Evolutionary conservation across 2,113 vertebrate genomes (phyloP), one percentile per base, ranked within the genome.

Genomic region (Aspiorhynchus laticeps): DNA sequence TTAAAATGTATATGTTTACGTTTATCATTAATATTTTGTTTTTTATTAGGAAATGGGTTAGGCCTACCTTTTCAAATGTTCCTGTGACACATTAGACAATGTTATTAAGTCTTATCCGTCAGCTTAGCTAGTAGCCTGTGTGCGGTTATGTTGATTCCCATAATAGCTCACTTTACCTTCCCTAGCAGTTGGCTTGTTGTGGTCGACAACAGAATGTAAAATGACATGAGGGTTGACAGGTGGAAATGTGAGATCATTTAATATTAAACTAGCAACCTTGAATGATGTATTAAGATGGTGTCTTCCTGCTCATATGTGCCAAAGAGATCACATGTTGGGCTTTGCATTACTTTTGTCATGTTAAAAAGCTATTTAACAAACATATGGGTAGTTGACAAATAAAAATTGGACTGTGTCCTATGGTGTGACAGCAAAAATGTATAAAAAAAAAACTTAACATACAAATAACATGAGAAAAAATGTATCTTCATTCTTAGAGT

Each of bases 251-350:
- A 82, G 75, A 69, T 36, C 67, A 71, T 46, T 82, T 48, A 84
- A 87, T 76, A 85, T 84, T 65, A 73, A 75, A 51, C n/a, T 73
- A 85, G 9, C 19, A 71, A 87, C 56, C 7, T 51, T 46, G 74
- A 48, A 51, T 56, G 4, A 24, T 48, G 9, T 26, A 28, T 46
- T 65, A 28, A 83, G n/a, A 51, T n/a, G 74, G 36, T 79, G 28
- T 73, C 7, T n/a, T 65, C n/a, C 8, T 17, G 36, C 56, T 81
- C 21, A 73, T 41, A 2, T 12, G 31, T 59, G 19, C 21, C 36
- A 61, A n/a, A 38, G 31, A 15, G n/a, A 26, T 46, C 41, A 76
- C n/a, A 75, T 26, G 12, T 79, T 17, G 38, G n/a, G 17, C 38
- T 67, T 41, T 63, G 53, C 7, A 33, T 59, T 36, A 7, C n/a